phyloP scores from a whole-genome alignment of 1,140 invertebrate species.

The Eurosta solidaginis region DNA sequence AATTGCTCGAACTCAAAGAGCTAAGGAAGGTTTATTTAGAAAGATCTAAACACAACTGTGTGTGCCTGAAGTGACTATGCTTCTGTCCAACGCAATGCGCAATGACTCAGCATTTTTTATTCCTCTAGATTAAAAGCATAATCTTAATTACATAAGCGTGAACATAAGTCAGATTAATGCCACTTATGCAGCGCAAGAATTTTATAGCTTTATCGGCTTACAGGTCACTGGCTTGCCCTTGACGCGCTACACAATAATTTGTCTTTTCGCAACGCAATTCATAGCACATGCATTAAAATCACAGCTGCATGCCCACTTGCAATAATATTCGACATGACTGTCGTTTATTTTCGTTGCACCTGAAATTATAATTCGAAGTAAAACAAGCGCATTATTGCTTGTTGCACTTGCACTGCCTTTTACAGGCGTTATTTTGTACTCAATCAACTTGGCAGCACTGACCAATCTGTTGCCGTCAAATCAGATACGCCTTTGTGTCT shows the following conservation, averaged over 20 bases:
- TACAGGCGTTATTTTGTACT: neutral
- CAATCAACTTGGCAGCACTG: neutral
- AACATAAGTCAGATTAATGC: neutral
- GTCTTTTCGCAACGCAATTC: neutral
- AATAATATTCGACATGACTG: neutral
- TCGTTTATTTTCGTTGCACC: neutral
- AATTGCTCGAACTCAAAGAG: no score
- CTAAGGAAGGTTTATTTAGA: no score
- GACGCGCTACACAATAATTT: neutral
- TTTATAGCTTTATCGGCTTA: neutral
- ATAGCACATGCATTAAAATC: neutral
- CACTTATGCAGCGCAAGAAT: neutral
- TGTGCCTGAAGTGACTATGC: no score
- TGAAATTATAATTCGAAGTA: neutral
- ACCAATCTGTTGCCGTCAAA: conserved; percentile 13
- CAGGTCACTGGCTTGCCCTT: neutral
- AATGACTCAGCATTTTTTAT: no score
- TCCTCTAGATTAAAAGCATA: neutral
- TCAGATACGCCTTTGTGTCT: neutral
- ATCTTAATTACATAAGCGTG: neutral
- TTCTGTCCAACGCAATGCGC: no score
- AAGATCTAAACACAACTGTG: no score
- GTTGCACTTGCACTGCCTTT: neutral
- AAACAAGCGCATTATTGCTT: neutral
- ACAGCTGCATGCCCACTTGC: neutral